Conservation (phyloP, 2,797 vertebrate species). For the Danio tinwini region DNA sequence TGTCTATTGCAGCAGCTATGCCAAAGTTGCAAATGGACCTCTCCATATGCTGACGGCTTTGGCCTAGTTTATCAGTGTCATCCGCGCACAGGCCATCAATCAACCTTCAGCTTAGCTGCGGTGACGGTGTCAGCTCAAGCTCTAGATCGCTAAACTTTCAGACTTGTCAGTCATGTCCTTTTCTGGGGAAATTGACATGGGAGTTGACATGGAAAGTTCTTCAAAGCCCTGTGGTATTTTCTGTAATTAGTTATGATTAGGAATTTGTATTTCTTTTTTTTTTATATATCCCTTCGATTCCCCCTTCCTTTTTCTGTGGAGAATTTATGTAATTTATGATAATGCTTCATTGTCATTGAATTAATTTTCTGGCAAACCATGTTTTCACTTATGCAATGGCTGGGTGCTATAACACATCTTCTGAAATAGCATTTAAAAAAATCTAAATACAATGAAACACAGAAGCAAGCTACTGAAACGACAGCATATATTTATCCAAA, state of each 20-base stretch:
- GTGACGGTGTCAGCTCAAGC: constrained; percentile 29
- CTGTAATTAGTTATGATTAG: not conserved
- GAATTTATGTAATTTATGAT: no score
- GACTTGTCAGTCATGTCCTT: constrained; percentile 3
- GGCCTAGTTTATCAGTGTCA: constrained; percentile 25
- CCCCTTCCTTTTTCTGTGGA: not conserved
- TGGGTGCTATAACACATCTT: no score
- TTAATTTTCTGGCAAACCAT: no score
- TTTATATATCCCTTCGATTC: not conserved
- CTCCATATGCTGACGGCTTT: not conserved
- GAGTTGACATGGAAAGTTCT: not conserved
- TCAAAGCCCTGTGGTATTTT: not conserved
- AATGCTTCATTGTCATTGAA: no score
- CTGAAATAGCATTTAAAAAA: no score
- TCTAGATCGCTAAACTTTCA: constrained; percentile 34
- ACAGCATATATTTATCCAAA: no score
- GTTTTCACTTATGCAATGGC: no score
- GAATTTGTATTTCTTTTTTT: not conserved
- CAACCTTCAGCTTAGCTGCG: constrained; percentile 29
- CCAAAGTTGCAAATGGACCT: not conserved
- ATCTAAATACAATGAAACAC: no score
- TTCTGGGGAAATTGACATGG: not conserved
- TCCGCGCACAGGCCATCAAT: constrained; percentile 26
- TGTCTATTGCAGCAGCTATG: constrained; percentile 7
- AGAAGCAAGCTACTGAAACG: no score